Evolutionary conservation across 2,113 vertebrate species (phyloP).

Genomic region (Oreotrochilus melanogaster): DNA sequence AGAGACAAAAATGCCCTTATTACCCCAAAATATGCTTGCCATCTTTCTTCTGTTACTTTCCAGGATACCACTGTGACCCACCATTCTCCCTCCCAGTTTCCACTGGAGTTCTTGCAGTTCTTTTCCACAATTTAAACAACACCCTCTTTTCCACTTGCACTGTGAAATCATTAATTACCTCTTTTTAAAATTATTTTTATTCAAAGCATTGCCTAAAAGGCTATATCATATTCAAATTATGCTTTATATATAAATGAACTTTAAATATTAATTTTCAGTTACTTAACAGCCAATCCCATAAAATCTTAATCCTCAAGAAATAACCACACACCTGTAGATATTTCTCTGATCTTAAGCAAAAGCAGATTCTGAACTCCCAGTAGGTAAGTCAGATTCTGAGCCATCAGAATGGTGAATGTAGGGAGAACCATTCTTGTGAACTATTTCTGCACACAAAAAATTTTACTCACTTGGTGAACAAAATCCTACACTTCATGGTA

Average conservation of each 20-base stretch:
- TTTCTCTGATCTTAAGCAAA: neutral
- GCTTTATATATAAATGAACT: accelerated
- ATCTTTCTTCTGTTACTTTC: neutral
- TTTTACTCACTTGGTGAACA: neutral
- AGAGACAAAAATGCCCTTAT: neutral
- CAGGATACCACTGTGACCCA: neutral
- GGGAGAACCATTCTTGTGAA: neutral
- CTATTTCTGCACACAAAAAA: neutral
- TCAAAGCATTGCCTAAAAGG: neutral
- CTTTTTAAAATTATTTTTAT: neutral
- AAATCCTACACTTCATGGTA: neutral
- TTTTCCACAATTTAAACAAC: neutral
- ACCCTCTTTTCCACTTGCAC: neutral
- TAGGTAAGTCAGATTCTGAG: neutral
- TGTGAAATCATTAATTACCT: neutral
- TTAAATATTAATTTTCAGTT: neutral
- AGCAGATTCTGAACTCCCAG: neutral
- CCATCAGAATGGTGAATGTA: neutral
- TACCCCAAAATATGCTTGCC: neutral
- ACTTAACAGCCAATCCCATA: neutral
- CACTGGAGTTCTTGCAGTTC: neutral
- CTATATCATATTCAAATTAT: neutral
- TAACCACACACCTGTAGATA: neutral
- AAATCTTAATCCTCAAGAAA: neutral
- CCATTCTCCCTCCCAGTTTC: neutral